These are phyloP conservation scores for Ferrisia virgata DNA, from an alignment of 2,888 invertebrate genomes.

Conservation along the genomic window DNA sequence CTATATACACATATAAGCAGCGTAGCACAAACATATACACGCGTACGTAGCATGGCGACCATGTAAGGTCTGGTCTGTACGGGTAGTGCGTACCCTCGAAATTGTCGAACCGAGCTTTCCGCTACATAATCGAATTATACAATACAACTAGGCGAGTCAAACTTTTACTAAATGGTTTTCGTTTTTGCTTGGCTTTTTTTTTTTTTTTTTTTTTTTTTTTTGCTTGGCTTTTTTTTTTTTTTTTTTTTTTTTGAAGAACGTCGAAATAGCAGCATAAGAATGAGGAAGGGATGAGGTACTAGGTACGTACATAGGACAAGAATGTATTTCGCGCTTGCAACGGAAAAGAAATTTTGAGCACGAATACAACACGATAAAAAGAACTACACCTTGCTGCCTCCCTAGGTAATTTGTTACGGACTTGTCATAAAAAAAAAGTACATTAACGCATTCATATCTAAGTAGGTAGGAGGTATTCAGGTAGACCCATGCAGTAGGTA, in stretches of 20 bases:
- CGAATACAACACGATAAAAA: neutral
- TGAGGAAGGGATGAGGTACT: neutral
- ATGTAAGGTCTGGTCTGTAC: too few relatives aligned
- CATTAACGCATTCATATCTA: neutral
- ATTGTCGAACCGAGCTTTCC: slow-evolving; percentile 27
- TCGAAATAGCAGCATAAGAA: neutral
- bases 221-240: neutral
- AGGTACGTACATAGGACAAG: too few relatives aligned
- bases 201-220: neutral
- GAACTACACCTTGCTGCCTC: neutral
- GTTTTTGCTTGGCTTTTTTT: neutral
- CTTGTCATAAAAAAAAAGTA: neutral
- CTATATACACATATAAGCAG: neutral
- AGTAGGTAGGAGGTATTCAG: neutral
- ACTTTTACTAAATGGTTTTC: slow-evolving; percentile 1
- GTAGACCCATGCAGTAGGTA: too few relatives aligned
- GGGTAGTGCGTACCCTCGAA: neutral
- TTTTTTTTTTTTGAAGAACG: neutral
- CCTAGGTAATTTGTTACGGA: neutral
- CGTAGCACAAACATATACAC: neutral
- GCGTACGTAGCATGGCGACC: too few relatives aligned
- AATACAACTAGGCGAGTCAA: neutral
- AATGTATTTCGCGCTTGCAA: neutral
- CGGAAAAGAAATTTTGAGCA: neutral
- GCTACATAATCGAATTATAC: slow-evolving; percentile 26